Percentiles rank a stretch among this genome's conserved stretches.
phyloP scores from a whole-genome alignment of 1,140 invertebrate genomes.

The Eupristina koningsbergeri region DNA sequence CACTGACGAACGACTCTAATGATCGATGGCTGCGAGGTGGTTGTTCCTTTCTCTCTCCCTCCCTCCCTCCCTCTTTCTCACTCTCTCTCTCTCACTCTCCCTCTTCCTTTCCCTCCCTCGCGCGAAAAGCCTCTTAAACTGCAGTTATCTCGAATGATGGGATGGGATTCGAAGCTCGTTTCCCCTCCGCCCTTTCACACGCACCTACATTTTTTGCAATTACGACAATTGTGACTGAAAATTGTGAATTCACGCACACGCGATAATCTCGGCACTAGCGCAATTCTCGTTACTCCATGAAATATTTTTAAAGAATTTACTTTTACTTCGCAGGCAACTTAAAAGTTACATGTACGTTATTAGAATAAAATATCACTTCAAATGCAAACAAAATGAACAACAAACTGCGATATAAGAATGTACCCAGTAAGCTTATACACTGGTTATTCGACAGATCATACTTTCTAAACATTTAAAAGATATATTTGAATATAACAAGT shows the following conservation, averaged over 20 bases:
- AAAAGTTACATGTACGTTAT: too few relatives aligned
- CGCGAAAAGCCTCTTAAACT: slow-evolving; percentile 21
- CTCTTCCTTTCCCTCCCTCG: not conserved
- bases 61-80: too few relatives aligned
- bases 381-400: too few relatives aligned
- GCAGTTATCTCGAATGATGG: slow-evolving; percentile 44
- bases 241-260: slow-evolving; percentile 2
- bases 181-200: not conserved
- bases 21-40: not conserved
- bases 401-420: too few relatives aligned
- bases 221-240: not conserved
- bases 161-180: too few relatives aligned
- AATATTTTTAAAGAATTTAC: not conserved
- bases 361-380: too few relatives aligned
- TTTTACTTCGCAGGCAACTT: not conserved
- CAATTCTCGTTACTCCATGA: too few relatives aligned
- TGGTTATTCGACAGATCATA: too few relatives aligned
- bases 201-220: not conserved
- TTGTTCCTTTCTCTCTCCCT: too few relatives aligned
- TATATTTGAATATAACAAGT: too few relatives aligned
- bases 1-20: slow-evolving; percentile 5
- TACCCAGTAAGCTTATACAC: too few relatives aligned
- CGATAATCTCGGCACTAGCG: not conserved
- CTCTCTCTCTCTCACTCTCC: not conserved
- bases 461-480: too few relatives aligned